phyloP scores from a whole-genome alignment of 30 jellyfish, hydroid and myxozoan genomes.

The Aurelia sp. region DNA sequence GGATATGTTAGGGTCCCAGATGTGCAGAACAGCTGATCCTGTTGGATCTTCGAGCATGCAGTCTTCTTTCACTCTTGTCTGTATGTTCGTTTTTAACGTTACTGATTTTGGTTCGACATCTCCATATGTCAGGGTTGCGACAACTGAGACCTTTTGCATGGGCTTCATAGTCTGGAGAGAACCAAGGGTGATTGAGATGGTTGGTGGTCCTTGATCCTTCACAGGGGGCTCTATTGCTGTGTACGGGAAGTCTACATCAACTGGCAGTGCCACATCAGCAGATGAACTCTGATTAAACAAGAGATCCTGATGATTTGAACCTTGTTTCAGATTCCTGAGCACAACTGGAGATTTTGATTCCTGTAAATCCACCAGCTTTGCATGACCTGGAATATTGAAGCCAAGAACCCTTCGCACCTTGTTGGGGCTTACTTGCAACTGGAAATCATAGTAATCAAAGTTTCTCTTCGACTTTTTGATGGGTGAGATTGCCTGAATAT shows the following conservation, averaged over 20 bases:
- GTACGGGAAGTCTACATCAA: neutral
- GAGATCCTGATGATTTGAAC: neutral
- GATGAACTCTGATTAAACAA: conserved; percentile 2
- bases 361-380: neutral
- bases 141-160: neutral
- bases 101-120: neutral
- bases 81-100: neutral
- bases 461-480: neutral
- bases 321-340: neutral
- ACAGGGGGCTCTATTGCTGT: neutral
- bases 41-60: conserved; percentile 11
- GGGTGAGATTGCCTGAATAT: too few species aligned
- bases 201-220: neutral
- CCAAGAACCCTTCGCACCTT: conserved; percentile 9
- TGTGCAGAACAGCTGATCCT: too few species aligned
- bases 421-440: conserved; percentile 27
- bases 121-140: conserved; percentile 10
- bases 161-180: neutral
- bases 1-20: too few species aligned
- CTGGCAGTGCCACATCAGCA: neutral
- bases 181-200: neutral
- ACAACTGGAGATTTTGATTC: neutral
- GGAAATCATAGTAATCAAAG: conserved; percentile 9
- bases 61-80: conserved; percentile 15
- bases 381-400: neutral